phyloP scores from a whole-genome alignment of 2,888 invertebrate genomes.

The Tuberolachnus salignus region DNA sequence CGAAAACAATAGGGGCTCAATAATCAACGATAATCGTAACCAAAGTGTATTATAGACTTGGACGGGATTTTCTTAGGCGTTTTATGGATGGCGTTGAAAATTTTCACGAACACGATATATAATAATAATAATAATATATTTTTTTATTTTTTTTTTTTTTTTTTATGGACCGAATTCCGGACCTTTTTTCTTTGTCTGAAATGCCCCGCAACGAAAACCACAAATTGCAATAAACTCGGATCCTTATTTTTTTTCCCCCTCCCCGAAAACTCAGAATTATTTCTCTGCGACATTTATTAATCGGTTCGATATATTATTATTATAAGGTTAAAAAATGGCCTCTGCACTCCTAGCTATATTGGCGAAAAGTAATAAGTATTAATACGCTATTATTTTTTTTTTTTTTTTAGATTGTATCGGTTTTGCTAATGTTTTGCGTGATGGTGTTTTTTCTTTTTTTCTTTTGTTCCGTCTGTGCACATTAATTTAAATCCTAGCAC shows the following conservation, averaged over 20 bases:
- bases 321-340: background rate
- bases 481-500: no score
- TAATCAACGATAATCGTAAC: slow-evolving; percentile 10
- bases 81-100: background rate
- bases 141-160: no score
- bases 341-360: background rate
- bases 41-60: background rate
- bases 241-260: background rate
- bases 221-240: background rate
- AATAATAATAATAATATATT: background rate
- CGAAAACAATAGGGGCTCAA: slow-evolving; percentile 5
- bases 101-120: background rate
- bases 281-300: background rate
- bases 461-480: no score
- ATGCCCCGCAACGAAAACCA: background rate
- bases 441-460: no score
- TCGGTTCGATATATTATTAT: background rate
- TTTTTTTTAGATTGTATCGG: background rate
- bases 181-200: background rate
- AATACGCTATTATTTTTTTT: no score
- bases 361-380: background rate
- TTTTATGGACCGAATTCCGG: background rate
- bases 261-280: background rate
- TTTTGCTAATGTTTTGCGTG: no score
- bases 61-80: background rate